A percentile compares a stretch with the other conserved stretches of the same genome.
Evolutionary conservation across 1,140 invertebrate genomes (phyloP).

Genomic region (Drosophila obscura): DNA sequence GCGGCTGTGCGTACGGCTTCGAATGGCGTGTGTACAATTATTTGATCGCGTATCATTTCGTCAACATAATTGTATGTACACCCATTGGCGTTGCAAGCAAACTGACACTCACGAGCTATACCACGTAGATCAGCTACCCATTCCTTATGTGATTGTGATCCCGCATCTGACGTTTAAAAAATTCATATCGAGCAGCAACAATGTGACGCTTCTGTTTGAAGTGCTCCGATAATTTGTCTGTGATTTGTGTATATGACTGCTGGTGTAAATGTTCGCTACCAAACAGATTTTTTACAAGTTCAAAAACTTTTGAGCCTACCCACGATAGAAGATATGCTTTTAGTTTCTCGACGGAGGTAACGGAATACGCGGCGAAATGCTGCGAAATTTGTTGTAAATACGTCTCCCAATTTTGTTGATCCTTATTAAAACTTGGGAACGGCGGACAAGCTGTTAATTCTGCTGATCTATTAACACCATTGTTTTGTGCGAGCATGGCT

Average conservation of each 20-base stretch:
- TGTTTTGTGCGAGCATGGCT: neutral
- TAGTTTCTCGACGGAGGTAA: neutral
- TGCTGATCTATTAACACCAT: neutral
- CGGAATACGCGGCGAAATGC: neutral
- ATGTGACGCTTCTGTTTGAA: neutral
- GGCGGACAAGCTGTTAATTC: neutral
- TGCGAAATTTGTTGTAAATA: neutral
- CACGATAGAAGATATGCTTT: neutral
- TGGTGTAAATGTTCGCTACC: neutral
- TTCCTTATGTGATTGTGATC: too few relatives aligned
- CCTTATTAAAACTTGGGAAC: neutral
- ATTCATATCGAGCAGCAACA: too few relatives aligned
- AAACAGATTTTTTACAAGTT: neutral
- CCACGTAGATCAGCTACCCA: too few relatives aligned
- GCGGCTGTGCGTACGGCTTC: neutral
- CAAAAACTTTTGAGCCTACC: neutral
- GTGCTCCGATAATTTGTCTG: too few relatives aligned
- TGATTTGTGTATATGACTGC: too few relatives aligned
- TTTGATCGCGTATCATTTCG: neutral
- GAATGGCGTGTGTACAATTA: constrained; percentile 5
- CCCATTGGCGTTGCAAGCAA: neutral
- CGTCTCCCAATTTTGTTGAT: constrained; percentile 1
- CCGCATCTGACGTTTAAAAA: too few relatives aligned
- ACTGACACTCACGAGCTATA: neutral
- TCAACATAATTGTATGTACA: neutral